Evolutionary conservation across 2,113 vertebrate genomes (phyloP), one percentile per base, ranked within the genome.

Genomic region (Eolophus roseicapilla): DNA sequence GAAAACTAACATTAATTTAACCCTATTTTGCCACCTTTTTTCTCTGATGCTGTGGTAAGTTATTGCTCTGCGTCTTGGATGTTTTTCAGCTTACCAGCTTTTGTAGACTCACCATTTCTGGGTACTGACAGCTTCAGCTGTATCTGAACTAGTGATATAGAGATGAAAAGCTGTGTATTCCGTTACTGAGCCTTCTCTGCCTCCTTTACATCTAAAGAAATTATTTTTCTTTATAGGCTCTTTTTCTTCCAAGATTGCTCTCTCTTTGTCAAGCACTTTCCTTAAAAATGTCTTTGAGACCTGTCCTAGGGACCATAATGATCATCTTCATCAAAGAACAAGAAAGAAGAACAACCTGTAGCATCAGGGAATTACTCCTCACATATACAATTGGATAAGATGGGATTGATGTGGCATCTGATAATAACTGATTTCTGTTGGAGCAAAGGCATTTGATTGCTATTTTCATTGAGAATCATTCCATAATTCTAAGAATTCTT

Each of bases 1-100:
- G 67, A 91, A 91, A 91, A 46, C n/a, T 90, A 83, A 50, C 43
- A 55, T 70, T 77, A 82, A 82, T 82, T 93, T 93, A 82, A 85
- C n/a, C 19, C 15, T 74, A 19, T 82, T 92, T 94, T 78, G 33
- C 65, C 28, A 73, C 39, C 57, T 76, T 75, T 85, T 23, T 1
- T 52, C 49, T 90, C 33, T 12, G 25, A 8, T 62, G 13, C 53
- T 88, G 17, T 53, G 92, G 62, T 57, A 77, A 87, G 53, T 87
- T 76, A 82, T 80, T 28, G 49, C 59, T 92, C 49, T 73, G 47
- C 25, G 31, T 87, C 74, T 65, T 76, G 50, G n/a, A 53, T 80
- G 11, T 77, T 74, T 90, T 86, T 46, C 17, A 90, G 17, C 25
- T 41, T 85, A 55, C 12, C 17, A 35, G 25, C 37, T 53, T 77